Conservation (phyloP, 2,797 vertebrate genomes). For the Brachyrhaphis roseni region DNA sequence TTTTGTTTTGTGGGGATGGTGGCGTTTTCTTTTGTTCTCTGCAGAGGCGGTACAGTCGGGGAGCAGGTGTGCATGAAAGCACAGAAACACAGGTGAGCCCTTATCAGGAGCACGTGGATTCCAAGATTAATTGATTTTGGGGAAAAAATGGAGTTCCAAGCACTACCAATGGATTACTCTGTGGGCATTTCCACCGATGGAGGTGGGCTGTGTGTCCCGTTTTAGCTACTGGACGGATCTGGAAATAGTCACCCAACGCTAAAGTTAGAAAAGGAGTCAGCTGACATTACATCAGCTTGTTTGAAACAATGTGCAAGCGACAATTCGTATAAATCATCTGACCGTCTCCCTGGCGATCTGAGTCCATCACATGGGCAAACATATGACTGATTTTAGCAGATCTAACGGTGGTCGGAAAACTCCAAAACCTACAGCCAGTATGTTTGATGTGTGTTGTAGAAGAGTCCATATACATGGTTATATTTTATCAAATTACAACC, state of each 20-base stretch:
- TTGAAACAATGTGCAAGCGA: conserved; percentile 8
- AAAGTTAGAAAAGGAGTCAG: conserved; percentile 12
- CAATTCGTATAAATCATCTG: conserved; percentile 26
- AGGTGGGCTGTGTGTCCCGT: background rate
- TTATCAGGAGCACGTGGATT: conserved; percentile 25
- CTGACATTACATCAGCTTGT: background rate
- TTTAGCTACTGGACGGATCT: background rate
- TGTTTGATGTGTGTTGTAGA: background rate
- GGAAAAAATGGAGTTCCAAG: background rate
- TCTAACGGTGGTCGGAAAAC: background rate
- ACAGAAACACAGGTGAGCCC: conserved; percentile 53
- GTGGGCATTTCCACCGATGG: background rate
- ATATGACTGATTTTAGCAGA: conserved; percentile 11
- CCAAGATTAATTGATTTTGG: conserved; percentile 12
- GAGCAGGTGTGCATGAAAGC: conserved; percentile 58
- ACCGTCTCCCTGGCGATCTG: background rate
- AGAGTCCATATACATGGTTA: background rate
- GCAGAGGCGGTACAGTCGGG: conserved; percentile 31
- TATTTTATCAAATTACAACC: background rate
- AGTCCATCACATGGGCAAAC: conserved; percentile 1
- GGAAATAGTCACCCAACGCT: background rate
- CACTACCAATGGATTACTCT: background rate
- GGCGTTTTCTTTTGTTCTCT: conserved; percentile 28
- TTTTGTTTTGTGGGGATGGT: conserved; percentile 19
- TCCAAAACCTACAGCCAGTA: background rate